A percentile compares a stretch with the other conserved stretches of the same genome.
phyloP scores from a whole-genome alignment of 2,797 vertebrate species.

The Emys orbicularis region DNA sequence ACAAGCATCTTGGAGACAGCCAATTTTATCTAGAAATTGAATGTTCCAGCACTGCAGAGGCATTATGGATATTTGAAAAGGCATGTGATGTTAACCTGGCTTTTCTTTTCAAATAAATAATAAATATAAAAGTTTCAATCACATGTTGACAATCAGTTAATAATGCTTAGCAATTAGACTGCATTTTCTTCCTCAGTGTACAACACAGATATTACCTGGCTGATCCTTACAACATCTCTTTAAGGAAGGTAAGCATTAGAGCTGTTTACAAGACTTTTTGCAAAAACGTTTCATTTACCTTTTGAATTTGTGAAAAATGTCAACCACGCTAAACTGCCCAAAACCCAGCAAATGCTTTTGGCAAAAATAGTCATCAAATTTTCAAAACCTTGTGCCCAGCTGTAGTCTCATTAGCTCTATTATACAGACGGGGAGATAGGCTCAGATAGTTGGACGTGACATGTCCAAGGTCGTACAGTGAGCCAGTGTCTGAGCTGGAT shows the following conservation, averaged over 20 bases:
- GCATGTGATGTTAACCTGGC: not conserved
- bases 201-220: not conserved
- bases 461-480: not conserved
- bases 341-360: not conserved
- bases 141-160: not conserved
- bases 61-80: not conserved
- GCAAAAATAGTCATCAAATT: not conserved
- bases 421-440: not conserved
- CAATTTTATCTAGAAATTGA: not conserved
- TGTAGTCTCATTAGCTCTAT: not conserved
- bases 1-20: not conserved
- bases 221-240: not conserved
- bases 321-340: not conserved
- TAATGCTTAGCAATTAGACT: not conserved
- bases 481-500: not conserved
- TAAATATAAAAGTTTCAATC: not conserved
- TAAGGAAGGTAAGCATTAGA: not conserved
- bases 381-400: not conserved
- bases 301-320: not conserved
- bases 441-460: not conserved
- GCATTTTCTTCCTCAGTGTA: not conserved
- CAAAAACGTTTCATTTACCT: not conserved
- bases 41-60: not conserved
- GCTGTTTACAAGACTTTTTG: rapidly evolving
- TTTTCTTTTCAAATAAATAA: not conserved